Evolutionary conservation across 1,140 invertebrate species (phyloP).

Genomic region (Belonocnema kinseyi): DNA sequence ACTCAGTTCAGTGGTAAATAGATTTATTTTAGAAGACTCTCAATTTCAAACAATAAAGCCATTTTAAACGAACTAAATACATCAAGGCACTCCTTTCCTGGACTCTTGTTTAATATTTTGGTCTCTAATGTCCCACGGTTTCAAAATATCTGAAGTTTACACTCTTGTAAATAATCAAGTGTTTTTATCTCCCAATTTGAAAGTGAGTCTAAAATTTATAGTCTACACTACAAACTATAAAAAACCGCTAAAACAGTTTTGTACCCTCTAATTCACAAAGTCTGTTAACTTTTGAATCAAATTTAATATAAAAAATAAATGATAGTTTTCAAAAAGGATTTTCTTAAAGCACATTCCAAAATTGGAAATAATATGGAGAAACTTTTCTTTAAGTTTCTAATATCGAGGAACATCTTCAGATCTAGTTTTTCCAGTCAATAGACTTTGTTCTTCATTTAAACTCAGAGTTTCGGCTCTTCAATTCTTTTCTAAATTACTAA

Average conservation of each 20-base stretch:
- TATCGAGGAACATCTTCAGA: background rate
- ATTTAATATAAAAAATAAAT: conserved; percentile 12
- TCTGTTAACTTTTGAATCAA: background rate
- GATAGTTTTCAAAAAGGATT: background rate
- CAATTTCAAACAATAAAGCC: background rate
- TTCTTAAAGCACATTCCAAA: background rate
- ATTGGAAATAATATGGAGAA: background rate
- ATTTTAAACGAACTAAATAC: background rate
- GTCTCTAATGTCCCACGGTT: background rate
- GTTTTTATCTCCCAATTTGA: background rate
- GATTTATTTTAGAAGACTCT: background rate
- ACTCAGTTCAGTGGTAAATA: background rate
- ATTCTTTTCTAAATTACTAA: no score
- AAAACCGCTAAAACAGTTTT: background rate
- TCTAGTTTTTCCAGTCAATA: background rate
- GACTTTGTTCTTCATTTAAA: background rate
- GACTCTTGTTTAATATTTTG: conserved; percentile 1
- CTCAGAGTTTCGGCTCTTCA: background rate
- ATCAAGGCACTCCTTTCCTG: conserved; percentile 8
- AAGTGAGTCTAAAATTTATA: background rate
- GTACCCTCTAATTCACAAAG: background rate
- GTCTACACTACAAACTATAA: background rate
- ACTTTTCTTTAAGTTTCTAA: background rate
- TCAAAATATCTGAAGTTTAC: background rate
- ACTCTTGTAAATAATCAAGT: background rate